Base-by-base conservation (phyloP, 2,797 vertebrate genomes). In the Microchirus variegatus region DNA sequence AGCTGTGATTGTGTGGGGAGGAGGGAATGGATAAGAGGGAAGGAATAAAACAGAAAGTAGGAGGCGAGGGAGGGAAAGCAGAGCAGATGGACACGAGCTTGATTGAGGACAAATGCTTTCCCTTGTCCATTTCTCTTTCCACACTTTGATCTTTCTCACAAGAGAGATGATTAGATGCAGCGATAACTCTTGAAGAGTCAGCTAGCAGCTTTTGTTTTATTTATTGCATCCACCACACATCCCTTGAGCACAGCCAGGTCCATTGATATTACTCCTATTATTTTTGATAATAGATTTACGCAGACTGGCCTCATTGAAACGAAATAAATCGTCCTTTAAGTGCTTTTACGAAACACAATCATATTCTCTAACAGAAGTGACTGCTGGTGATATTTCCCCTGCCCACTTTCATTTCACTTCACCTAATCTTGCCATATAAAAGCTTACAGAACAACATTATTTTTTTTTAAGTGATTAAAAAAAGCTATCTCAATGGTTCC, bases 121-220 rank as follows among this genome's bases (percentile, higher is more conserved):
- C 45, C 47, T 61, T 41, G 2, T 41, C 31, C 17, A 13, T 69
- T 71, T 63, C 58, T 79, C 35, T 57, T 52, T 64, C 59, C 50
- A 38, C 36, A 49, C 9, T 59, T 67, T 51, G 47, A 66, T 66
- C 64, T 71, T 73, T 78, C 47, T 80, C 60, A 62, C 10, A 51
- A 45, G 57, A 55, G 75, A 78, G 31, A 44, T 69, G 69, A 55
- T 73, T 67, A 59, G 44, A 75, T 55, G 54, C 65, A 89, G 78
- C 49, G 62, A 77, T 67, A 68, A 75, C 75, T 84, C 72, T 73
- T 77, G 66, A 82, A 71, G 68, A 84, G 78, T 80, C 65, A 14
- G 59, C 70, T 37, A 59, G 60, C 70, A 76, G 63, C 77, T 78
- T 84, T 66, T 60, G 51, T 69, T 84, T 81, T 61, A 87, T 85